A percentile compares a stretch with the other conserved stretches of the same genome.
Conservation (phyloP, 2,113 vertebrate species). For the Murina feae region DNA sequence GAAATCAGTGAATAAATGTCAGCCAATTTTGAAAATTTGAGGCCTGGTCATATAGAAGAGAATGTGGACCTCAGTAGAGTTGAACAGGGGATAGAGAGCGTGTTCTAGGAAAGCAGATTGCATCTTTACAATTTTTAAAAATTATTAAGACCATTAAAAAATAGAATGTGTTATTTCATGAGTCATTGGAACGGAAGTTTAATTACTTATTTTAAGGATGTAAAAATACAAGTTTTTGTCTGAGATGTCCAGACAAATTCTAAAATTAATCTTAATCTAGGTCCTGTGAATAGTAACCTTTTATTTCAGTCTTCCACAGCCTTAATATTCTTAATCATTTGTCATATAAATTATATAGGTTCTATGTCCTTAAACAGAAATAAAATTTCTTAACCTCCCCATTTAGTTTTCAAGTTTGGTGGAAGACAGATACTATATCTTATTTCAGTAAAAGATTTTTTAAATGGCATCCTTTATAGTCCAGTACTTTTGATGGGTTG, state of each 20-base stretch:
- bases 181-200: not conserved
- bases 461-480: not conserved
- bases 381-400: not conserved
- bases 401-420: not conserved
- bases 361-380: not conserved
- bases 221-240: not conserved
- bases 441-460: not conserved
- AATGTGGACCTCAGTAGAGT: not conserved
- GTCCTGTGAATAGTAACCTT: not conserved
- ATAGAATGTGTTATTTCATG: not conserved
- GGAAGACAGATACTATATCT: not conserved
- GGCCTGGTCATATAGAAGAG: not conserved
- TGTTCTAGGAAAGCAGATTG: not conserved
- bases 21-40: not conserved
- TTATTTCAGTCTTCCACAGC: not conserved
- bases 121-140: not conserved
- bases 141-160: not conserved
- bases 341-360: not conserved
- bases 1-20: too few relatives aligned
- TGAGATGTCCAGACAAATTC: not conserved
- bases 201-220: not conserved
- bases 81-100: not conserved
- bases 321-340: slow-evolving; percentile 1
- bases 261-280: not conserved
- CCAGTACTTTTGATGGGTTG: not conserved